Conservation (phyloP, 2,888 invertebrate genomes). For the Meiosimyza platycephala region DNA sequence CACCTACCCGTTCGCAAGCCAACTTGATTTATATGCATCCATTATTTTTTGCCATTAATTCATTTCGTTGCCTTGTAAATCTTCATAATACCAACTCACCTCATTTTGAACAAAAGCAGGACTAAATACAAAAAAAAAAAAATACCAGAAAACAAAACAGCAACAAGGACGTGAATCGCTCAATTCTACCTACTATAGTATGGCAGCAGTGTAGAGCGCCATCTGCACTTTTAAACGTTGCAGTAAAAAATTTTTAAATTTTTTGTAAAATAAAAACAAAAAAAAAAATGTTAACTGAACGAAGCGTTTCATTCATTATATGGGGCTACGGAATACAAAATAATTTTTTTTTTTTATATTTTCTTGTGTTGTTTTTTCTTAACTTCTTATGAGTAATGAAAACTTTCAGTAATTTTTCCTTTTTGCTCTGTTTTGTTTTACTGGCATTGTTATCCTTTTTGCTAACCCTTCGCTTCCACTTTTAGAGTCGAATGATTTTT, state of each 20-base stretch:
- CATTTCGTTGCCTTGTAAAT: constrained; percentile 37
- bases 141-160: not conserved
- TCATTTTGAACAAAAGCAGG: constrained; percentile 28
- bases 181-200: not conserved
- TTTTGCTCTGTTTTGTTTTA: not conserved
- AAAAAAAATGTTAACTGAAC: no score
- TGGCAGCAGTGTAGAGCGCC: not conserved
- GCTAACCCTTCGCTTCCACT: not conserved
- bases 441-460: constrained; percentile 16
- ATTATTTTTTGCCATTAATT: constrained; percentile 38
- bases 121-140: constrained; percentile 4
- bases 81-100: constrained; percentile 39
- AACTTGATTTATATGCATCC: constrained; percentile 40
- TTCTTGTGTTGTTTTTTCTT: no score
- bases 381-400: not conserved
- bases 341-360: not conserved
- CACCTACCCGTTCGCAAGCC: constrained; percentile 4
- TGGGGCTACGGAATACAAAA: not conserved
- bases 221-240: constrained; percentile 20
- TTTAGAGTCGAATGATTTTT: not conserved
- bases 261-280: not conserved
- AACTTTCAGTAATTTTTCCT: constrained; percentile 14
- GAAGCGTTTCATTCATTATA: no score
- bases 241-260: not conserved
- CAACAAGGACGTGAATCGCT: constrained; percentile 18